Evolutionary conservation across 2,888 invertebrate genomes (phyloP).

Genomic region (Leucoma salicis): DNA sequence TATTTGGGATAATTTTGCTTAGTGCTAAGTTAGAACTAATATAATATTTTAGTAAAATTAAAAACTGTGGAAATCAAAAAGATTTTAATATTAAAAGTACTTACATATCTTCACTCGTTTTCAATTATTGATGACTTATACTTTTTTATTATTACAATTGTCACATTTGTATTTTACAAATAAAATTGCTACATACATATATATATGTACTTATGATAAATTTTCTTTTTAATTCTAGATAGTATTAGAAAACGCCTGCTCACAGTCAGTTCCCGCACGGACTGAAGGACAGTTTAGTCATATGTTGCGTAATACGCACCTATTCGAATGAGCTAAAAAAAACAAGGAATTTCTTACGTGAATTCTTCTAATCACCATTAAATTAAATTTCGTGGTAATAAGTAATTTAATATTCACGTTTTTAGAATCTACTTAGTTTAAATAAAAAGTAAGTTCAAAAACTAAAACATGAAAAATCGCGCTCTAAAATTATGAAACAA

Average conservation of each 20-base stretch:
- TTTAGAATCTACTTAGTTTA: too few species aligned
- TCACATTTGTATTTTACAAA: neutral
- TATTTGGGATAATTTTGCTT: too few species aligned
- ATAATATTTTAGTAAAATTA: too few species aligned
- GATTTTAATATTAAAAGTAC: constrained; percentile 2
- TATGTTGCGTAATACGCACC: constrained; percentile 31
- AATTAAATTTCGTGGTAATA: too few species aligned
- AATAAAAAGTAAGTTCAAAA: too few species aligned
- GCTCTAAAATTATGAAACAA: too few species aligned
- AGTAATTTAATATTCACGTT: too few species aligned
- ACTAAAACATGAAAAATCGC: too few species aligned
- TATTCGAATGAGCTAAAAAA: constrained; percentile 38
- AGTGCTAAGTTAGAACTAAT: too few species aligned
- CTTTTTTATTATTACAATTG: neutral
- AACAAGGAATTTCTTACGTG: too few species aligned
- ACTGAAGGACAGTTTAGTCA: constrained; percentile 33
- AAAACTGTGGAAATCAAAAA: too few species aligned
- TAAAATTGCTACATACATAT: neutral
- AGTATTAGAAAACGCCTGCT: constrained; percentile 11
- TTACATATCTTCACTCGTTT: neutral
- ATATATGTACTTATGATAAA: neutral
- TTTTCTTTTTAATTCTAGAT: constrained; percentile 3
- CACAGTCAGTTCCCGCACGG: constrained; percentile 18
- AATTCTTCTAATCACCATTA: too few species aligned
- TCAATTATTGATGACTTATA: neutral